phyloP scores from a whole-genome alignment of 2,888 invertebrate species.

The Laothoe populi region DNA sequence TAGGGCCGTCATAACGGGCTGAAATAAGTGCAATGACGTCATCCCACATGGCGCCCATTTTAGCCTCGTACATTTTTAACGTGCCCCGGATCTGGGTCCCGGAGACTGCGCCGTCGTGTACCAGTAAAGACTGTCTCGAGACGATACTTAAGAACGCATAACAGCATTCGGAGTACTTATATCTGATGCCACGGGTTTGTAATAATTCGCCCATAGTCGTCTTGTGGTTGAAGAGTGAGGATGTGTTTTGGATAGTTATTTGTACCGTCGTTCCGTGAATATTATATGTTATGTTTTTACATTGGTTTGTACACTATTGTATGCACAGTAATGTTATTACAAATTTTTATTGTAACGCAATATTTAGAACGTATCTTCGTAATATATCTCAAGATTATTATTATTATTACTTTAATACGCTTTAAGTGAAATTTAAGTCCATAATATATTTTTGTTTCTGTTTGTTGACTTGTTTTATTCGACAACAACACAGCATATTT shows the following conservation, averaged over 20 bases:
- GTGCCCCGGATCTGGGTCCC: conserved; percentile 37
- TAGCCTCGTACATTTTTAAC: conserved; percentile 51
- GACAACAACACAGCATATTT: too few relatives aligned
- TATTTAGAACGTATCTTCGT: too few relatives aligned
- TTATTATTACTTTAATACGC: too few relatives aligned
- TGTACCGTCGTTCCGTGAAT: too few relatives aligned
- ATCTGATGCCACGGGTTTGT: conserved; percentile 8
- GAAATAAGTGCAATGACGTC: conserved; percentile 42
- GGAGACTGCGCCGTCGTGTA: conserved; percentile 45
- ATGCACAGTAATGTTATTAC: too few relatives aligned
- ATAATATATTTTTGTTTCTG: too few relatives aligned
- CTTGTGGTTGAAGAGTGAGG: not conserved
- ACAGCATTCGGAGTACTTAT: conserved; percentile 16
- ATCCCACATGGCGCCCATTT: conserved; percentile 37
- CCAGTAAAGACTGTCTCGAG: conserved; percentile 18
- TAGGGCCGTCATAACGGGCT: conserved; percentile 16
- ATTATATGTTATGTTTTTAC: too few relatives aligned
- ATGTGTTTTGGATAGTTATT: not conserved
- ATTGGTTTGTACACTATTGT: too few relatives aligned
- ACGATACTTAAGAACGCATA: conserved; percentile 25
- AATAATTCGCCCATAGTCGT: not conserved
- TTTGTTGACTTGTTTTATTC: too few relatives aligned
- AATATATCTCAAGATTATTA: too few relatives aligned
- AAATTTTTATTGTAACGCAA: too few relatives aligned
- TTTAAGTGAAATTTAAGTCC: too few relatives aligned